phyloP scores from a whole-genome alignment of 2,888 invertebrate genomes.

The Napeogenes sylphis region DNA sequence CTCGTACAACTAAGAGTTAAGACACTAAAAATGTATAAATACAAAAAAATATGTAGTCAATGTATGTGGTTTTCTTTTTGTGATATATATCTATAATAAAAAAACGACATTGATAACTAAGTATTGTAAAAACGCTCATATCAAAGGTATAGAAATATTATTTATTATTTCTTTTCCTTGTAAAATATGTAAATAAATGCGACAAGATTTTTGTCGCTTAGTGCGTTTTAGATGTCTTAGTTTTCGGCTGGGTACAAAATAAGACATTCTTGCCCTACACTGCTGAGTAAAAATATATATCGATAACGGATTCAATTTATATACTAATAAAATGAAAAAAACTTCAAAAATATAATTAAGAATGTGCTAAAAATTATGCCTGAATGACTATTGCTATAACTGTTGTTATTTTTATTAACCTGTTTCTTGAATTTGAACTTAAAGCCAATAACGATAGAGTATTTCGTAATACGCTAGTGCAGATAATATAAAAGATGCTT shows the following conservation, averaged over 20 bases:
- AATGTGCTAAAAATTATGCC: too few species aligned
- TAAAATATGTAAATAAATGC: constrained; percentile 74
- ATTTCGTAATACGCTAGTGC: constrained; percentile 5
- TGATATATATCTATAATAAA: constrained; percentile 8
- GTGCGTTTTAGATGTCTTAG: constrained; percentile 17
- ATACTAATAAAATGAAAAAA: too few species aligned
- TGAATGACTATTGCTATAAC: too few species aligned
- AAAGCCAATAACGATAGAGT: not conserved
- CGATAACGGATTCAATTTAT: too few species aligned
- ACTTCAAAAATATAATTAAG: too few species aligned
- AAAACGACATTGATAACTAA: constrained; percentile 23
- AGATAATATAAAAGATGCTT: not conserved
- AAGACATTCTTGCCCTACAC: not conserved
- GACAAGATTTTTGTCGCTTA: constrained; percentile 38
- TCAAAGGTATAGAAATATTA: constrained; percentile 69
- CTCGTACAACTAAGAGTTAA: constrained; percentile 1
- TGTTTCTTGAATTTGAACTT: not conserved
- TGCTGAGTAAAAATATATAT: not conserved
- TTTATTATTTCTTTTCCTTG: constrained; percentile 70
- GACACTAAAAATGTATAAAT: constrained; percentile 4
- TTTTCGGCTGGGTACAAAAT: constrained; percentile 1
- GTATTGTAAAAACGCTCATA: constrained; percentile 68
- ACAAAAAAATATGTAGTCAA: constrained; percentile 14
- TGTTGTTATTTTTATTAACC: not conserved
- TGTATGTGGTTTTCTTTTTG: constrained; percentile 17